Base-by-base conservation (phyloP, 2,797 vertebrate genomes). In the Danio albolineatus region DNA sequence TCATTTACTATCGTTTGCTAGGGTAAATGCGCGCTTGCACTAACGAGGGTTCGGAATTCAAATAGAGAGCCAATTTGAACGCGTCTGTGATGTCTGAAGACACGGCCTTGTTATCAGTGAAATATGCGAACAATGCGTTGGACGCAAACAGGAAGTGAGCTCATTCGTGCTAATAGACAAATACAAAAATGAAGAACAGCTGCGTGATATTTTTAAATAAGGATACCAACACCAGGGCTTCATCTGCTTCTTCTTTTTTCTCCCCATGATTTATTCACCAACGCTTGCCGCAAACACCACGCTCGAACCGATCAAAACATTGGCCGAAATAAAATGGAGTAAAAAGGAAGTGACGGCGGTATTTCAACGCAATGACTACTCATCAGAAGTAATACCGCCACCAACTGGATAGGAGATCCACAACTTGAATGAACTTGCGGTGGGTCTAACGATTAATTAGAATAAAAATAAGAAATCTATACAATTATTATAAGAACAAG, bases 191-290 rank as follows among this genome's bases (percentile, higher is more conserved):
- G 10, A 1, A 1, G 0, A 43, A 46, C 41, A 44, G 60, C 16
- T 12, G 0, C 14, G 53, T 4, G 0, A 4, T 10, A 19, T 6
- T 66, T 71, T 19, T 43, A 46, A 49, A 48, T 89, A 97, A 97
- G 97, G 98, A 99, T 98, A 99, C 94, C 97, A 99, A 88, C 98
- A 99, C 98, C 98, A 99, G 4, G 97, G 98, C 89, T 98, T 99
- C 94, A 99, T 91, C 90, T 99, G 97, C 98, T 99, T 99, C 97
- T 99, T 99, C 94, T 99, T 99, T 88, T 99, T 99, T 65, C 98
- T 94, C 12, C 98, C 98, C 97, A 99, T 99, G 56, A 38, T 66
- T 39, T 28, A 17, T 13, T 39, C 36, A 64, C 16, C 28, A 44
- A 13, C 16, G 38, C 65, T 4, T 53, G 48, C 38, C 7, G 38